A percentile compares a stretch with the other conserved stretches of the same genome.
Conservation (phyloP, 2,888 invertebrate species). For the Lasius platythorax region DNA sequence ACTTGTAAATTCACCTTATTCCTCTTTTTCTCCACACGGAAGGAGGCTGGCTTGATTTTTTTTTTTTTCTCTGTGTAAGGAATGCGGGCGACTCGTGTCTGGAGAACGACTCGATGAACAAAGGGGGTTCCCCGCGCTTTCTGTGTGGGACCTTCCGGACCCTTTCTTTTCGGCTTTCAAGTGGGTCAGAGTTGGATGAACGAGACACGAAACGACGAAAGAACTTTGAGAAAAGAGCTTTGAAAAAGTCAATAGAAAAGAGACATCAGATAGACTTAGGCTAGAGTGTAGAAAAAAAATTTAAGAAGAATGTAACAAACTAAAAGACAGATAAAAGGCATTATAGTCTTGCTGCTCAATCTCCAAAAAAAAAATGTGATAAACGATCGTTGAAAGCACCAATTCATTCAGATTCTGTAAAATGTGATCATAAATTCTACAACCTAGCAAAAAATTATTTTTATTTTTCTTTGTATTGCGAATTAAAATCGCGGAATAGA, state of each 20-base stretch:
- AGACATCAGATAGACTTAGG: neutral
- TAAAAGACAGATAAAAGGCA: neutral
- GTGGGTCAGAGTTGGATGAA: conserved; percentile 57
- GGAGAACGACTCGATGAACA: conserved; percentile 68
- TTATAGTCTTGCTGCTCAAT: neutral
- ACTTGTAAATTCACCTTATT: conserved; percentile 70
- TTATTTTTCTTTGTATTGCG: neutral
- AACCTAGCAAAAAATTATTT: neutral
- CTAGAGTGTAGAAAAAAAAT: neutral
- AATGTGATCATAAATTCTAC: neutral
- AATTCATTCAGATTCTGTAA: neutral
- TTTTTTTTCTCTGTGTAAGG: conserved; percentile 64
- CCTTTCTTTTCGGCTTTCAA: conserved; percentile 41
- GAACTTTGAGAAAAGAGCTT: neutral
- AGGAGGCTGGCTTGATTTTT: conserved; percentile 45
- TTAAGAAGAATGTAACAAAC: neutral
- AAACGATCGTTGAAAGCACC: neutral
- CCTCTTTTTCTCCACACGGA: conserved; percentile 61
- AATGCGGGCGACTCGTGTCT: conserved; percentile 69
- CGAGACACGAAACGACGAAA: neutral
- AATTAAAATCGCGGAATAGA: neutral
- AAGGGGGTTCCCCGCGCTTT: conserved; percentile 68
- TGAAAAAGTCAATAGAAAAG: neutral
- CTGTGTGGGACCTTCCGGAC: conserved; percentile 42
- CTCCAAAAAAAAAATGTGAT: neutral